A percentile compares a stretch with the other conserved stretches of the same genome.
These are phyloP conservation scores for Seira musarum DNA, from an alignment of 2,888 invertebrate genomes.

Conservation along the genomic window DNA sequence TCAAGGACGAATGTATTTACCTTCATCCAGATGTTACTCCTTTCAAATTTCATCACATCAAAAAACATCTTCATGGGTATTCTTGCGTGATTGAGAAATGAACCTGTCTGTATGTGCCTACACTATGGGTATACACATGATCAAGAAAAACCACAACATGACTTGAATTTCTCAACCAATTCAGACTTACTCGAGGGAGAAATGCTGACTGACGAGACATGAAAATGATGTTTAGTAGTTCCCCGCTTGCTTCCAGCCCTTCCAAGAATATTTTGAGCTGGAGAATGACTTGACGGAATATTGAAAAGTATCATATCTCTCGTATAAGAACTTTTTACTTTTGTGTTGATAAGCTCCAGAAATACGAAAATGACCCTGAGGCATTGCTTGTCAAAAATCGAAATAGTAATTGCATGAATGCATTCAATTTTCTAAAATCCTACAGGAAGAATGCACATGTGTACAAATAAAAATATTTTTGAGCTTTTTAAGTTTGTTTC, in stretches of 20 bases:
- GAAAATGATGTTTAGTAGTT: slow-evolving; percentile 2
- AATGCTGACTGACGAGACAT: neutral
- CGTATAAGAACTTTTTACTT: too few species aligned
- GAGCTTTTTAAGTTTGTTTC: too few species aligned
- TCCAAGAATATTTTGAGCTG: neutral
- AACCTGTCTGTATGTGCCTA: neutral
- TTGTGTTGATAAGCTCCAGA: too few species aligned
- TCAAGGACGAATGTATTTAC: too few species aligned
- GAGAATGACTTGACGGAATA: slow-evolving; percentile 1
- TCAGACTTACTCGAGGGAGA: neutral
- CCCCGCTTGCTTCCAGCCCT: neutral
- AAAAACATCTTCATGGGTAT: neutral
- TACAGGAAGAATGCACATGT: neutral
- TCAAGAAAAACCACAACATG: neutral
- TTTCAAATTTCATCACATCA: neutral
- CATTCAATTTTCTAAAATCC: slow-evolving; percentile 26
- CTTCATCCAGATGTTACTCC: neutral
- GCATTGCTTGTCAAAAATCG: slow-evolving; percentile 68
- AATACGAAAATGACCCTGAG: slow-evolving; percentile 38
- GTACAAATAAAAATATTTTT: neutral
- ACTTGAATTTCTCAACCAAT: neutral
- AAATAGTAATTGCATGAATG: slow-evolving; percentile 65
- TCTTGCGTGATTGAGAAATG: neutral
- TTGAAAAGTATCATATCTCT: slow-evolving; percentile 16
- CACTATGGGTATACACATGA: neutral